A percentile compares a stretch with the other conserved stretches of the same genome.
Evolutionary conservation across 2,113 vertebrate species (phyloP).

Genomic region (Mesocricetus auratus): DNA sequence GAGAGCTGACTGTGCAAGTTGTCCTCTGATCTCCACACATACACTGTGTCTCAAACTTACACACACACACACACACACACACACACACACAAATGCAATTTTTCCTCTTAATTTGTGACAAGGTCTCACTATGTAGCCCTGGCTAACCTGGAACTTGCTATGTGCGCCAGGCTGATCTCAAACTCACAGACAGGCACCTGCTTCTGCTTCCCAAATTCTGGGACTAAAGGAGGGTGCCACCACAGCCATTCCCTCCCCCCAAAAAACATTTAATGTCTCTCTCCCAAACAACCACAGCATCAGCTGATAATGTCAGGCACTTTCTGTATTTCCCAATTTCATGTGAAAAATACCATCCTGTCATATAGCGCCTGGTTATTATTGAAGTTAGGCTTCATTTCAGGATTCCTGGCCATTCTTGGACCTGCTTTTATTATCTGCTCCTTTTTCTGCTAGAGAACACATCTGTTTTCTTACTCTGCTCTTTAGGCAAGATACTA

Average conservation of each 20-base stretch:
- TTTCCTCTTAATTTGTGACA: neutral
- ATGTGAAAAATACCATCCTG: neutral
- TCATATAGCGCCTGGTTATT: neutral
- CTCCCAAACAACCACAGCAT: neutral
- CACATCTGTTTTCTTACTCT: neutral
- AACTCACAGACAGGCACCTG: neutral
- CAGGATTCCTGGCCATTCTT: neutral
- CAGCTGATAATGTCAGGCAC: neutral
- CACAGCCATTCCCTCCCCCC: neutral
- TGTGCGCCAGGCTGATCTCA: neutral
- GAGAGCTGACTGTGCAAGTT: neutral
- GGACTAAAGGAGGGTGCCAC: neutral
- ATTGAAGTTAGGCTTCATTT: neutral
- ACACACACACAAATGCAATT: neutral
- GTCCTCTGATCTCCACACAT: neutral
- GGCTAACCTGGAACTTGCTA: neutral
- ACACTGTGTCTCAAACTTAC: neutral
- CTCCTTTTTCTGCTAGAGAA: neutral
- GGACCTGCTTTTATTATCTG: constrained; percentile 17
- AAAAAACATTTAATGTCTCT: neutral
- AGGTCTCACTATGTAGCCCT: neutral
- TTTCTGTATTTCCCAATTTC: neutral
- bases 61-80: neutral
- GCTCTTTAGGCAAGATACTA: neutral
- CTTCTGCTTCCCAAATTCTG: neutral